Percentiles rank a stretch among this genome's conserved stretches.
These are phyloP conservation scores for Xenopus borealis DNA, from an alignment of 2,113 vertebrate species.

Conservation along the genomic window DNA sequence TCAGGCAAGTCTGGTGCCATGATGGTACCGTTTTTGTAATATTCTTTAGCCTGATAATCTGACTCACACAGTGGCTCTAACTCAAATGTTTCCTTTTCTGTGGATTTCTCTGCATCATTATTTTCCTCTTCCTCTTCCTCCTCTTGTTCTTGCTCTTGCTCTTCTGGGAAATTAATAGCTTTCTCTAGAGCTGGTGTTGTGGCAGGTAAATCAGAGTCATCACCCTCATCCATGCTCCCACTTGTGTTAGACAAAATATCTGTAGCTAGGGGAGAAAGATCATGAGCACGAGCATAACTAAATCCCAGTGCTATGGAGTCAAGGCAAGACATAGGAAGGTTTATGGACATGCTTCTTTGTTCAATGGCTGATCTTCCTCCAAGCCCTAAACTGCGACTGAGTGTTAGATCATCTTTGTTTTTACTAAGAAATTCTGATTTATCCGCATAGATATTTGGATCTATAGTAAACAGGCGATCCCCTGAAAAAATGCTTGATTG, in stretches of 20 bases:
- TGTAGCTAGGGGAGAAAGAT: conserved; percentile 90
- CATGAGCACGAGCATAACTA: conserved; percentile 80
- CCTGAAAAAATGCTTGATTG: conserved; percentile 68
- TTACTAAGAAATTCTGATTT: conserved; percentile 76
- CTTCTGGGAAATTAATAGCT: conserved; percentile 75
- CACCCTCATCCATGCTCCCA: conserved; percentile 88
- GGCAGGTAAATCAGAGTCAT: conserved; percentile 88
- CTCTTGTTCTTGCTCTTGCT: conserved; percentile 56
- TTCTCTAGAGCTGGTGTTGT: conserved; percentile 87
- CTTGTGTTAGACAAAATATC: conserved; percentile 94
- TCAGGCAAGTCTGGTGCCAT: conserved; percentile 94
- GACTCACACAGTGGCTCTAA: conserved; percentile 72
- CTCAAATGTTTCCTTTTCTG: conserved; percentile 61
- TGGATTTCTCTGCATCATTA: conserved; percentile 52
- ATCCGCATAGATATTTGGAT: conserved; percentile 74
- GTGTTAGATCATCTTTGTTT: conserved; percentile 88
- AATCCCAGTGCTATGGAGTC: conserved; percentile 82
- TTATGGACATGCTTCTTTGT: conserved; percentile 96
- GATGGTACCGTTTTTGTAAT: conserved; percentile 84
- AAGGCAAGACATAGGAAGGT: conserved; percentile 87
- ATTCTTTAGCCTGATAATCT: conserved; percentile 70
- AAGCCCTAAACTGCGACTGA: conserved; percentile 81
- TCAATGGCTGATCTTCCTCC: conserved; percentile 87
- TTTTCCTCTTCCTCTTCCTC: conserved; percentile 49
- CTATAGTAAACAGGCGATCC: conserved; percentile 75